Conservation (phyloP, 1,140 invertebrate species). For the Bombus sibiricus region DNA sequence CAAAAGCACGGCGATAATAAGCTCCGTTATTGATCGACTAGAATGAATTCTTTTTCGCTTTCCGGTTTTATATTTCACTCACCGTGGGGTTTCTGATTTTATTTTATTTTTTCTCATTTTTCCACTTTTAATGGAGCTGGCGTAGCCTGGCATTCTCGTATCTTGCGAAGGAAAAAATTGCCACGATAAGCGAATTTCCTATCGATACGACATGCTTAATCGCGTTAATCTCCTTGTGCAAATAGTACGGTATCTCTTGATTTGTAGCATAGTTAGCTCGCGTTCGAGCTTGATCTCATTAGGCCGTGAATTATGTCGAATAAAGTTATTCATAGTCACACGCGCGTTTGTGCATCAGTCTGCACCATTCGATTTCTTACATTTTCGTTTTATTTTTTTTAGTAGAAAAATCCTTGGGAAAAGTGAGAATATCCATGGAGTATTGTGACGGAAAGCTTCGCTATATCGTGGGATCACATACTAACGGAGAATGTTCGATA, state of each 20-base stretch:
- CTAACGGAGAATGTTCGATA: neutral
- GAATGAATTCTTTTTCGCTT: neutral
- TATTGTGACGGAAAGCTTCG: neutral
- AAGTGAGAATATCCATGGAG: too few species aligned
- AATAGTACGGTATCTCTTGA: constrained; percentile 35
- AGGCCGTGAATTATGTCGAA: neutral
- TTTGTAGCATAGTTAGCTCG: constrained; percentile 9
- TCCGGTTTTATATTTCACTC: neutral
- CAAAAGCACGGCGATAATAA: neutral
- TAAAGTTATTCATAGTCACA: neutral
- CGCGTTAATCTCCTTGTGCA: constrained; percentile 50
- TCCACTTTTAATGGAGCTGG: too few species aligned
- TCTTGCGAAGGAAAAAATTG: constrained; percentile 18
- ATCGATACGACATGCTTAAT: constrained; percentile 59
- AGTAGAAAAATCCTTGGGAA: neutral
- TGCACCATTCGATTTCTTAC: too few species aligned
- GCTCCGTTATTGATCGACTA: neutral
- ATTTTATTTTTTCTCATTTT: neutral
- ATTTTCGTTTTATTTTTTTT: neutral
- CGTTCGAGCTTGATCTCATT: constrained; percentile 14
- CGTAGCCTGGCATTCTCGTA: neutral
- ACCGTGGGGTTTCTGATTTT: neutral
- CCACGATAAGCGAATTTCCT: constrained; percentile 56
- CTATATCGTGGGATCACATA: neutral
- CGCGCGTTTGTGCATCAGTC: too few species aligned